A percentile compares a stretch with the other conserved stretches of the same genome.
Conservation (phyloP, 2,888 invertebrate genomes). For the Agrochola lychnidis region DNA sequence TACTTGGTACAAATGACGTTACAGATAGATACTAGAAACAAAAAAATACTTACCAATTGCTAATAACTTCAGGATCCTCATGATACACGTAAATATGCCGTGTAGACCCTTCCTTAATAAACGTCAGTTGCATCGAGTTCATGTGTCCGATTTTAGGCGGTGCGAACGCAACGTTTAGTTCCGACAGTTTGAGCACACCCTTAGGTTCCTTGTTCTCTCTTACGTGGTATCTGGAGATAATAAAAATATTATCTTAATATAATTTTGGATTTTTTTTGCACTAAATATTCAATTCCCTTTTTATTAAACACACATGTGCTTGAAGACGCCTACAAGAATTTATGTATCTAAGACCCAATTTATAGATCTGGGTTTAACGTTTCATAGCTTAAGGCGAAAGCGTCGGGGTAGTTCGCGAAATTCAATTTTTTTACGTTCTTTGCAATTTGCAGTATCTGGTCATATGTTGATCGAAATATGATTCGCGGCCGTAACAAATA, state of each 20-base stretch:
- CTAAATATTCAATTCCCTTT: neutral
- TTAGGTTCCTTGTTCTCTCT: conserved; percentile 95
- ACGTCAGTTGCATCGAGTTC: conserved; percentile 96
- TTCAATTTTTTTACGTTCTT: too few species aligned
- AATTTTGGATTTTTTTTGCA: neutral
- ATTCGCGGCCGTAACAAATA: too few species aligned
- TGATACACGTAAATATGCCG: conserved; percentile 97
- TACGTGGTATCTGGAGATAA: conserved; percentile 91
- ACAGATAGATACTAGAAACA: neutral
- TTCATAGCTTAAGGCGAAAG: neutral
- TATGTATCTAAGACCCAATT: neutral
- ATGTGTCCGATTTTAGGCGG: conserved; percentile 95
- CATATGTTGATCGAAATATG: too few species aligned
- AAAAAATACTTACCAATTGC: conserved; percentile 93
- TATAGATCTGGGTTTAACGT: neutral
- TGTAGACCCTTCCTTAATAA: conserved; percentile 95
- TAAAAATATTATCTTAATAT: conserved; percentile 18
- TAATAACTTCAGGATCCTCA: conserved; percentile 95
- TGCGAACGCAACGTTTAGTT: conserved; percentile 96
- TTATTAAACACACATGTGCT: conserved; percentile 22
- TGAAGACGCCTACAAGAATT: neutral
- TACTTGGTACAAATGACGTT: too few species aligned
- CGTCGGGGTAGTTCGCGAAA: too few species aligned
- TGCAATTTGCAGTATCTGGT: too few species aligned
- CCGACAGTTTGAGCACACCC: conserved; percentile 94